Evolutionary conservation across 2,888 invertebrate genomes (phyloP).

Genomic region (Sinodicranocentrus sp.): DNA sequence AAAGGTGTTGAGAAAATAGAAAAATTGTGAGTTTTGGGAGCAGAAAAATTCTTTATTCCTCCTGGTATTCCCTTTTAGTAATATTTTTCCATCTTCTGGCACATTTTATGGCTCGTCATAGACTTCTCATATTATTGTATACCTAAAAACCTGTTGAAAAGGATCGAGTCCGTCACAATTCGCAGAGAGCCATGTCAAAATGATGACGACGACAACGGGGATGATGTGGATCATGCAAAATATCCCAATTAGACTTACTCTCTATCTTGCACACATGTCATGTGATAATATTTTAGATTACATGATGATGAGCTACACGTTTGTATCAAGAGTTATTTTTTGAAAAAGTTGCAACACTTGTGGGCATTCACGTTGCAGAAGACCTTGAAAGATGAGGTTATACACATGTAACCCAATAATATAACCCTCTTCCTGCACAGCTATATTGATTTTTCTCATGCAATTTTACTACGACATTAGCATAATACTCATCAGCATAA

Average conservation of each 20-base stretch:
- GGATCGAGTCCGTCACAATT: no score
- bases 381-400: constrained; percentile 9
- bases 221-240: neutral
- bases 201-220: no score
- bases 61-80: constrained; percentile 10
- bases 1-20: neutral
- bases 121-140: no score
- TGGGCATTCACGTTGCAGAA: constrained; percentile 7
- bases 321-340: neutral
- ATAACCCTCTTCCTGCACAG: neutral
- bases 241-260: constrained; percentile 7
- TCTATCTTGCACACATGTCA: constrained; percentile 22
- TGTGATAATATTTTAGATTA: neutral
- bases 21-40: constrained; percentile 34
- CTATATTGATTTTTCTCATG: constrained; percentile 18
- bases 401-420: no score
- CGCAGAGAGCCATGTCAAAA: no score
- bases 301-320: neutral
- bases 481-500: no score
- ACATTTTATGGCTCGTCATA: neutral
- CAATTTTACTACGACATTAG: no score
- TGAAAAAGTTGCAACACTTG: constrained; percentile 6
- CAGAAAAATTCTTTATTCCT: neutral
- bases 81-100: neutral
- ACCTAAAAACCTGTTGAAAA: neutral